Base-by-base conservation (phyloP, 2,888 invertebrate genomes). In the Agapostemon virescens region DNA sequence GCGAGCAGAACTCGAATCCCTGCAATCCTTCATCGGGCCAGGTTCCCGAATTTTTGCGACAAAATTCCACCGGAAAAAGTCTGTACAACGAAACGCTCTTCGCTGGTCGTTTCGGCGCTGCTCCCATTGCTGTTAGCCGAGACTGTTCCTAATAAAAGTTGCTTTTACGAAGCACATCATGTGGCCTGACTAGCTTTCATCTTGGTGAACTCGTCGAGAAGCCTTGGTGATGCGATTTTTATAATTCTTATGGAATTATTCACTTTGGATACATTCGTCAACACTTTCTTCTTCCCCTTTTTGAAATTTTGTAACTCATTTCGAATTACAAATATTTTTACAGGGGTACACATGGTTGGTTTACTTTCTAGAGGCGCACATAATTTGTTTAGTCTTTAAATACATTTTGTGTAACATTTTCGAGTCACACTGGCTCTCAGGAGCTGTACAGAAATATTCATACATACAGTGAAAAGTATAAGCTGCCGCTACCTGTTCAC, bases 11-110 rank as follows among this genome's bases (percentile, higher is more conserved):
- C 52, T 74, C 64, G 49, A 26, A 52, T 49, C 26, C 1, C 4
- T 1, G 26, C 20, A 9, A 23, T 45, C 23, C 67, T 61, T 68
- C 61, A 33, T 33, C 61, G 63, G 13, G 36, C 11, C 13, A 0
- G 36, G 4, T 36, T 13, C 36, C 13, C 36, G 36, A 33, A 36
- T n/a, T 63, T n/a, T 36, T 33, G 6, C 20, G 6, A 20, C 61
- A 20, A 30, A 33, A 61, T 33, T 33, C 33, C 20, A 9, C 61
- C 61, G 20, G 33, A 20, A 61, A 30, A 20, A 61, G n/a, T 1
- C 9, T 11, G 30, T 20, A 61, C 61, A 33, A 61, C 61, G 61
- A 20, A 61, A 61, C 61, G 33, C 61, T 20, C 61, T 61, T 49
- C 49, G n/a, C 49, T n/a, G 49, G n/a, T 49, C 49, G 49, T 49